A percentile compares a stretch with the other conserved stretches of the same genome.
phyloP scores from a whole-genome alignment of 2,113 vertebrate genomes.

The Procapra przewalskii region DNA sequence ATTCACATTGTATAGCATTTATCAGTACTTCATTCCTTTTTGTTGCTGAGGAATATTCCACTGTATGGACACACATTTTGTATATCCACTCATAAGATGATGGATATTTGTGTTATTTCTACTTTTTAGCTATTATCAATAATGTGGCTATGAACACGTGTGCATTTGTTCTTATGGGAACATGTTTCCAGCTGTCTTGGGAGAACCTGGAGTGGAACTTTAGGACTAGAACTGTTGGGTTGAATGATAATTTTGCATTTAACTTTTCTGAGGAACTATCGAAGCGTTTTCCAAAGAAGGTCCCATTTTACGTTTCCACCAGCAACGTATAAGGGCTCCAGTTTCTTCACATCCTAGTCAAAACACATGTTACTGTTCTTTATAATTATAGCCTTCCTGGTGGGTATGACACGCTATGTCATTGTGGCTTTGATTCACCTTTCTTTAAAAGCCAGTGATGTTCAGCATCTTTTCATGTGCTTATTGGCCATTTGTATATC shows the following conservation, averaged over 20 bases:
- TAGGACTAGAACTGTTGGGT: background rate
- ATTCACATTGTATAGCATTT: background rate
- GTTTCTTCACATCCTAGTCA: background rate
- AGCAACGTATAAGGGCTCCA: background rate
- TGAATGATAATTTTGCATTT: background rate
- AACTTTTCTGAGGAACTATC: conserved; percentile 5
- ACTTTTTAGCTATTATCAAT: background rate
- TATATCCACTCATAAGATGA: background rate
- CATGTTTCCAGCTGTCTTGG: background rate
- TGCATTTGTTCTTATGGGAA: background rate
- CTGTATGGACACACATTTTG: background rate
- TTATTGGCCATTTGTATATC: background rate
- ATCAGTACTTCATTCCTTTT: background rate
- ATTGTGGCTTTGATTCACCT: background rate
- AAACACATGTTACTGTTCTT: background rate
- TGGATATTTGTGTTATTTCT: background rate
- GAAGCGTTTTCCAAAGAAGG: background rate
- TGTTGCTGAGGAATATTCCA: background rate
- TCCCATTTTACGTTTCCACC: background rate
- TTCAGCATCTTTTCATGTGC: background rate
- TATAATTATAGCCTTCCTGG: background rate
- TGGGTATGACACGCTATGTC: background rate
- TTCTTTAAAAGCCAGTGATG: background rate
- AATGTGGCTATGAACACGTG: background rate
- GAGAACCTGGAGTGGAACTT: background rate